Evolutionary conservation across 1,140 invertebrate species (phyloP).

Genomic region (Phymastichus coffea): DNA sequence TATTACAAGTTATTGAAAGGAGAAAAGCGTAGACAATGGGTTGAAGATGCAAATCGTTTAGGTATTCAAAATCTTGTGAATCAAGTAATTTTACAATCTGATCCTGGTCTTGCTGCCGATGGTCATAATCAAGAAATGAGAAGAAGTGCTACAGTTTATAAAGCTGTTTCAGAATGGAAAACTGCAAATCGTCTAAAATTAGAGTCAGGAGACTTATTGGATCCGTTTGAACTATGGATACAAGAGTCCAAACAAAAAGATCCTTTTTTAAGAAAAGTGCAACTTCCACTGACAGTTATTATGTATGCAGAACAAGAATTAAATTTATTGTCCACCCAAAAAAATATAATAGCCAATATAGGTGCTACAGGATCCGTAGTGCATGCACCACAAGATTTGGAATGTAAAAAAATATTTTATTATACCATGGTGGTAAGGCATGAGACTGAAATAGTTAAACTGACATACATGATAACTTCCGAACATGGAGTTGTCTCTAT

Average conservation of each 20-base stretch:
- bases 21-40: too few species aligned
- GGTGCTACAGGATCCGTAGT: constrained; percentile 29
- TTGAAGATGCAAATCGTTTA: too few species aligned
- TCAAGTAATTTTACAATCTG: too few species aligned
- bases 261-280: too few species aligned
- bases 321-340: background rate
- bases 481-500: constrained; percentile 9
- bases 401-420: constrained; percentile 30
- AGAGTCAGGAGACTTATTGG: constrained; percentile 22
- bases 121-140: too few species aligned
- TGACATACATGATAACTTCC: constrained; percentile 7
- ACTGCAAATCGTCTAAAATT: constrained; percentile 15
- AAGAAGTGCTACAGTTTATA: too few species aligned
- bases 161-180: too few species aligned
- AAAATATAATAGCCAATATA: constrained; percentile 23
- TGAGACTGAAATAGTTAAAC: background rate
- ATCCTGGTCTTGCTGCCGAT: too few species aligned
- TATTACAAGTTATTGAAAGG: too few species aligned
- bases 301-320: constrained; percentile 25
- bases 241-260: constrained; percentile 1
- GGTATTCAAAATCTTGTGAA: too few species aligned
- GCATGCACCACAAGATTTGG: too few species aligned
- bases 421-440: constrained; percentile 18
- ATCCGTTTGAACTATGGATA: constrained; percentile 20
- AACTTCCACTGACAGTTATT: constrained; percentile 13